Percentiles rank a stretch among this genome's conserved stretches.
phyloP scores from a whole-genome alignment of 2,113 vertebrate species.

The Cervus canadensis region DNA sequence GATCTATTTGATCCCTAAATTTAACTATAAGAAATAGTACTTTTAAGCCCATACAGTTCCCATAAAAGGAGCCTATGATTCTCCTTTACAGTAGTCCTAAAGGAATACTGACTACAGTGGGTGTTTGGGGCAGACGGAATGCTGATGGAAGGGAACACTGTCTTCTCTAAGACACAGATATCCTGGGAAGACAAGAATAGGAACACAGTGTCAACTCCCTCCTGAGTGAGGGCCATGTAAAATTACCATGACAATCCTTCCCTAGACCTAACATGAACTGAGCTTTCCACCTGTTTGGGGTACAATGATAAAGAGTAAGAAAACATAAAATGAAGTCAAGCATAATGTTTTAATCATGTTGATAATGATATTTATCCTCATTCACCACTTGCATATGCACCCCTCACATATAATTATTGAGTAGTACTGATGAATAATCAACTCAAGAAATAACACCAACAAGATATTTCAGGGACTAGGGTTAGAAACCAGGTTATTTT shows the following conservation, averaged over 20 bases:
- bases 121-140: rapidly evolving
- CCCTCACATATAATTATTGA: neutral
- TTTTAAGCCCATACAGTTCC: neutral
- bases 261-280: neutral
- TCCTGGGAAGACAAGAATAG: neutral
- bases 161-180: neutral
- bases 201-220: neutral
- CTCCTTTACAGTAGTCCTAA: neutral
- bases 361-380: neutral
- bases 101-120: neutral
- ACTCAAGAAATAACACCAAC: neutral
- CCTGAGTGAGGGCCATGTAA: neutral
- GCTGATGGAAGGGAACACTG: neutral
- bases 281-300: neutral
- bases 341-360: neutral
- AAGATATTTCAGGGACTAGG: neutral
- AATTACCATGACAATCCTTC: neutral
- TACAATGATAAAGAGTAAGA: neutral
- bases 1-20: neutral
- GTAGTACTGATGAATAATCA: neutral
- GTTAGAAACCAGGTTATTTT: neutral
- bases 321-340: neutral
- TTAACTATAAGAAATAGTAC: neutral
- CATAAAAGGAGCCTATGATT: neutral
- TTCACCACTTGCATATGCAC: neutral